A percentile compares a stretch with the other conserved stretches of the same genome.
Conservation (phyloP, 2,888 invertebrate species). For the Lissocephala sabroskyi region DNA sequence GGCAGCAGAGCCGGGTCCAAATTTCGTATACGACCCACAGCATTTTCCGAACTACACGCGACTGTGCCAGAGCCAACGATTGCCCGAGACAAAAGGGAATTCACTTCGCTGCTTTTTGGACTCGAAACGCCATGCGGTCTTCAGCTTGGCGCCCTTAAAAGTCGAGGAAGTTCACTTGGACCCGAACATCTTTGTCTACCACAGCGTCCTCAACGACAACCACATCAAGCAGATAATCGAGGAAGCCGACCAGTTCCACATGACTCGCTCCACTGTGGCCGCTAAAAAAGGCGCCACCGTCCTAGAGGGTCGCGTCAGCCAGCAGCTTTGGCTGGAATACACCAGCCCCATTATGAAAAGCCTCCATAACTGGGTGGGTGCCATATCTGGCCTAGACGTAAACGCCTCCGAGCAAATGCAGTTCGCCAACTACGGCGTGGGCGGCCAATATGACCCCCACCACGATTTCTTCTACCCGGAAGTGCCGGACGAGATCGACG, state of each 20-base stretch:
- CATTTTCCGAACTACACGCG: conserved; percentile 25
- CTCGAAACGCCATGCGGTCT: conserved; percentile 75
- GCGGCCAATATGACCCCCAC: conserved; percentile 98
- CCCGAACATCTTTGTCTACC: conserved; percentile 87
- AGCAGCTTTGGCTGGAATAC: conserved; percentile 48
- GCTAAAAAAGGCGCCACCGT: not conserved
- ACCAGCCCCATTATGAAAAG: conserved; percentile 18
- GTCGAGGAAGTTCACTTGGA: conserved; percentile 82
- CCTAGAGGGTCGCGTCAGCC: conserved; percentile 43
- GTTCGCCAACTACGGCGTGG: conserved; percentile 98
- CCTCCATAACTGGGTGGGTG: conserved; percentile 68
- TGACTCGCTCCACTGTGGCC: conserved; percentile 29
- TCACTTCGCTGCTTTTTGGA: conserved; percentile 36
- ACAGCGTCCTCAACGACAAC: conserved; percentile 85
- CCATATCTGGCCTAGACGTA: conserved; percentile 88
- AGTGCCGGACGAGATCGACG: not conserved
- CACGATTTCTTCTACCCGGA: conserved; percentile 84
- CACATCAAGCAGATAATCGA: conserved; percentile 80
- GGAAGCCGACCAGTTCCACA: conserved; percentile 9
- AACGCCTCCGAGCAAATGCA: conserved; percentile 93
- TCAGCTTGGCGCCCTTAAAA: conserved; percentile 84
- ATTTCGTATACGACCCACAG: not conserved
- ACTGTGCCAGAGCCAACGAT: conserved; percentile 43
- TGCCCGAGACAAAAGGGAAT: conserved; percentile 4
- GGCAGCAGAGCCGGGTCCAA: no score